Evolutionary conservation across 2,113 vertebrate genomes (phyloP).

Genomic region (Eulemur rufifrons): DNA sequence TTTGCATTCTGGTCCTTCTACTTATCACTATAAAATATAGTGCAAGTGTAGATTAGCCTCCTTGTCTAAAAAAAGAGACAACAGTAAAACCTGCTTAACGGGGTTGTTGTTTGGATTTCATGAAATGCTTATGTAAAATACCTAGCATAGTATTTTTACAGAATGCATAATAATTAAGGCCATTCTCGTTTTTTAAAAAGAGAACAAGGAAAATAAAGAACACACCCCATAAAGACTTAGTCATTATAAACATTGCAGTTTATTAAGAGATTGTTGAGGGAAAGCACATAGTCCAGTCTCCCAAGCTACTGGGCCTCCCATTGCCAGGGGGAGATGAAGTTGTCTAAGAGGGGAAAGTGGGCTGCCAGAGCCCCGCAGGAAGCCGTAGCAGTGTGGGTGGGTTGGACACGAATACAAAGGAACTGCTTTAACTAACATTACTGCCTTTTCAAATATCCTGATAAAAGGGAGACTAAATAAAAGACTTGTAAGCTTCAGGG

Average conservation of each 20-base stretch:
- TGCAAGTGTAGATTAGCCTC: background rate
- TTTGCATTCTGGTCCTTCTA: background rate
- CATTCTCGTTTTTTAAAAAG: background rate
- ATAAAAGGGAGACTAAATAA: background rate
- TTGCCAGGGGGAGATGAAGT: conserved; percentile 70
- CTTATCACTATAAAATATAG: background rate
- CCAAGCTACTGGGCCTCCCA: background rate
- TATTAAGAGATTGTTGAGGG: too few species aligned
- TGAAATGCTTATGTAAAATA: background rate
- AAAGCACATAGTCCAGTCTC: background rate
- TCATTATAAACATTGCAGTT: background rate
- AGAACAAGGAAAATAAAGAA: background rate
- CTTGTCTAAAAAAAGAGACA: background rate
- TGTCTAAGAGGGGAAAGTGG: conserved; percentile 84
- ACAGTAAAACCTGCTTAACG: background rate
- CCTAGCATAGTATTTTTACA: too few species aligned
- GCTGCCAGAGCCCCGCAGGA: background rate
- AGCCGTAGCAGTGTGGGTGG: background rate
- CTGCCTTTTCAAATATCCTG: background rate
- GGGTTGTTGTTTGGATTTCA: background rate
- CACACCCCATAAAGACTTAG: background rate
- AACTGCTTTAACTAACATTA: background rate
- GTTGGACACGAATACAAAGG: background rate
- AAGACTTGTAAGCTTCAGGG: background rate
- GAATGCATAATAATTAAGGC: background rate